Base-by-base conservation (phyloP, 1,140 invertebrate species). In the Manduca sexta region DNA sequence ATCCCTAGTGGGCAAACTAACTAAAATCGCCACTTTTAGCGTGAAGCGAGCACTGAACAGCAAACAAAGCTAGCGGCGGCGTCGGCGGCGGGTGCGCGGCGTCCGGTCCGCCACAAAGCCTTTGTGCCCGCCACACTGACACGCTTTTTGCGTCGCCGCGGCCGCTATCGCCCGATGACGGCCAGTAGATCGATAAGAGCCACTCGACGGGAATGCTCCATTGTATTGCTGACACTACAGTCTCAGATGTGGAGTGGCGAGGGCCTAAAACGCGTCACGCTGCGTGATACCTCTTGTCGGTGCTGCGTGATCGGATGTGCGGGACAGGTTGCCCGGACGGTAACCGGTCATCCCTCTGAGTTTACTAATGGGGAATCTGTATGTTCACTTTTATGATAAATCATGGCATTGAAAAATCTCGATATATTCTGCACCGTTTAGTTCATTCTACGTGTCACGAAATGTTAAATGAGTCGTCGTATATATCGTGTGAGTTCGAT, bases 131-230 rank as follows among this genome's bases (percentile, higher is more conserved):
- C 70, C 73, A 72, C 71, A 79, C 65, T 84, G 81, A 82, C 81
- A 84, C 78, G 81, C 81, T 84, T 84, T 82, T 84, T 84, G 74
- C 76, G 74, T 77, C 51, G 47, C 45, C 35, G 46, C 45, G 37
- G 49, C 33, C 50, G 49, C 51, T 52, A 60, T 64, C 64, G 74
- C 70, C 52, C 79, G 81, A 84, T 84, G 79, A 84, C 81, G 79
- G 78, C 76, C 69, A 62, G 69, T 78, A 84, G 77, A 84, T 84
- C 79, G 79, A 83, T 84, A 84, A 84, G 78, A 81, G 73, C 64
- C 72, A 71, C 74, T 78, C 73, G 69, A 70, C 71, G 66, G 69
- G 75, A 78, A 74, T 72, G 67, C 52, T 76, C 81, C 62, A 84
- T 84, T 84, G 81, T 84, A 71, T 64, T 59, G 68, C 61, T 80